Base-by-base conservation (phyloP, 2,797 vertebrate genomes). In the Megalops cyprinoides region DNA sequence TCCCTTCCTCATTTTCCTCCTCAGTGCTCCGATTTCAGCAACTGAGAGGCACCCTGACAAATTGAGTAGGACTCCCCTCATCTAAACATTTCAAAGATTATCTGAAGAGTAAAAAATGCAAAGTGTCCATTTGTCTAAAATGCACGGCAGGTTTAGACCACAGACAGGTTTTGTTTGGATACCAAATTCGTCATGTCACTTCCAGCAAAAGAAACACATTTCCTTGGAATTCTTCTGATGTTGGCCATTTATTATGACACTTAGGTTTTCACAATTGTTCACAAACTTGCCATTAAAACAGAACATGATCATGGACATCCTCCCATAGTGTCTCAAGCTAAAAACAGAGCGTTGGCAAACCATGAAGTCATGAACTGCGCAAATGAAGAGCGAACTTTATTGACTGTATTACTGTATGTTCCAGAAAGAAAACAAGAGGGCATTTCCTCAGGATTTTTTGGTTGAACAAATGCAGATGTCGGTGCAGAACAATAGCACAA, bases 381-480 rank as follows among this genome's bases (percentile, higher is more conserved):
- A 10, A 10, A 48, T 10, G 10, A 48, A 48, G 46, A 10, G 48
- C 4, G 10, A 10, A 48, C 46, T 4, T 48, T 48, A 10, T 48
- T 48, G 46, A 48, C 46, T 10, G 10, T 48, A 10, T 10, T 48
- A n/a, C n/a, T n/a, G n/a, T n/a, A 48, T 48, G 46, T 48, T 4
- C 46, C 46, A 10, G 46, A 48, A 10, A 10, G 46, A 18, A 53
- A 53, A 46, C 23, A 46, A 46, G 39, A 46, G n/a, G 77, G 76
- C 65, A 85, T 87, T 87, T 37, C 46, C 12, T 79, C 46, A 67
- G 88, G n/a, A 86, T 88, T 86, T 88, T 78, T 82, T 86, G 89
- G 55, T 92, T 91, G 87, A 92, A 82, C 82, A 89, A 79, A 82
- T 87, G 87, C 92, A 94, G 91, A 92, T 93, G 92, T 93, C 85